Evolutionary conservation across 2,797 vertebrate genomes (phyloP).

Genomic region (Thripadectes ignobilis): DNA sequence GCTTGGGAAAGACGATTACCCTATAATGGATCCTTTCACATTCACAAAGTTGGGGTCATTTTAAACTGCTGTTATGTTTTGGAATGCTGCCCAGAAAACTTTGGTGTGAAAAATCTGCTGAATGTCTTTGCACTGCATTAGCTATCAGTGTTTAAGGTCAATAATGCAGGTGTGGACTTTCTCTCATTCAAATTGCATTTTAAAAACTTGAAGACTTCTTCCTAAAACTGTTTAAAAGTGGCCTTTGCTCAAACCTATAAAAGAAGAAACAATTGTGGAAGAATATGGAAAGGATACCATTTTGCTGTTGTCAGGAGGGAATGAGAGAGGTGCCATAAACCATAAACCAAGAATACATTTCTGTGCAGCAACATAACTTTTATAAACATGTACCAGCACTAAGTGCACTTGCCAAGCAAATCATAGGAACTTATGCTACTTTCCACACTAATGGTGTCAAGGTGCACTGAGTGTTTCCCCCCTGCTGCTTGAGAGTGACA

Average conservation of each 20-base stretch:
- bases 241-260: background rate
- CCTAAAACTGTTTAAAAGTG: background rate
- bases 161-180: background rate
- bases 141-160: constrained; percentile 35
- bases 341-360: background rate
- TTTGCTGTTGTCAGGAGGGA: background rate
- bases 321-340: background rate
- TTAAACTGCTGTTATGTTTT: constrained; percentile 44
- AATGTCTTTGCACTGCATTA: constrained; percentile 39
- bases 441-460: constrained; percentile 7
- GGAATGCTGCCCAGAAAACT: constrained; percentile 58
- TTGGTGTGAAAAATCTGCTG: constrained; percentile 46
- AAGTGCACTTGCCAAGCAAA: background rate
- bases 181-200: background rate
- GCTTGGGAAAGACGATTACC: constrained; percentile 15
- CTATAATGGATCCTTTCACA: constrained; percentile 49
- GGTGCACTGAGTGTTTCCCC: background rate
- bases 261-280: background rate
- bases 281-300: background rate
- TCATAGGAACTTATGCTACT: background rate
- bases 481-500: background rate
- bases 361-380: background rate
- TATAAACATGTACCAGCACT: background rate
- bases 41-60: constrained; percentile 25
- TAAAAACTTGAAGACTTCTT: background rate